Percentiles rank a stretch among this genome's conserved stretches.
phyloP scores from a whole-genome alignment of 2,113 vertebrate species.

The Craseonycteris thonglongyai region DNA sequence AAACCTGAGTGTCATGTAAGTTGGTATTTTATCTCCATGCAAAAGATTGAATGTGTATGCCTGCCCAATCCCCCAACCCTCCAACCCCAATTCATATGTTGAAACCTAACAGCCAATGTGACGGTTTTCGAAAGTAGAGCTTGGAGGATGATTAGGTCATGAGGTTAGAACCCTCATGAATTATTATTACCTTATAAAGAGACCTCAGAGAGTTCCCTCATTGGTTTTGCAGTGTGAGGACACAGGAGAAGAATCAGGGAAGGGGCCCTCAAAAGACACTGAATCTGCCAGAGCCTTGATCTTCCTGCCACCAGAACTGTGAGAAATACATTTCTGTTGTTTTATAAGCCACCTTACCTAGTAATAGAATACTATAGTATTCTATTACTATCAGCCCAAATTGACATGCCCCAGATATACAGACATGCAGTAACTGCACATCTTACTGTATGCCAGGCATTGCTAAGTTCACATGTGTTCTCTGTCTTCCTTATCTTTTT shows the following conservation, averaged over 20 bases:
- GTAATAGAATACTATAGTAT: too few species aligned
- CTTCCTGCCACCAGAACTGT: neutral
- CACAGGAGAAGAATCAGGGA: neutral
- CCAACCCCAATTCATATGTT: neutral
- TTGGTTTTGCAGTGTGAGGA: neutral
- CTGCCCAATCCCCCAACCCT: too few species aligned
- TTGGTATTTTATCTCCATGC: neutral
- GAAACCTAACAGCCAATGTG: neutral
- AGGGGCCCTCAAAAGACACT: neutral
- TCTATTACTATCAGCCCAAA: neutral
- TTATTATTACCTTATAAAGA: neutral
- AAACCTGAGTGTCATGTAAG: neutral
- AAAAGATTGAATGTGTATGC: neutral
- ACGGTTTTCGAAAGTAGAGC: neutral
- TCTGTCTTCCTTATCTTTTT: neutral
- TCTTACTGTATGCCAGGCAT: neutral
- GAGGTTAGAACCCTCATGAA: neutral
- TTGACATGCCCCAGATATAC: neutral
- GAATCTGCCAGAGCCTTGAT: neutral
- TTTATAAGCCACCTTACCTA: neutral
- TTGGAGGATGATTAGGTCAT: neutral
- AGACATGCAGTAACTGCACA: neutral
- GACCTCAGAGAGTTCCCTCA: neutral
- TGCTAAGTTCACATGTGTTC: neutral
- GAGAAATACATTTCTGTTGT: neutral